A percentile compares a stretch with the other conserved stretches of the same genome.
Conservation (phyloP, 2,113 vertebrate genomes). For the Motacilla alba region DNA sequence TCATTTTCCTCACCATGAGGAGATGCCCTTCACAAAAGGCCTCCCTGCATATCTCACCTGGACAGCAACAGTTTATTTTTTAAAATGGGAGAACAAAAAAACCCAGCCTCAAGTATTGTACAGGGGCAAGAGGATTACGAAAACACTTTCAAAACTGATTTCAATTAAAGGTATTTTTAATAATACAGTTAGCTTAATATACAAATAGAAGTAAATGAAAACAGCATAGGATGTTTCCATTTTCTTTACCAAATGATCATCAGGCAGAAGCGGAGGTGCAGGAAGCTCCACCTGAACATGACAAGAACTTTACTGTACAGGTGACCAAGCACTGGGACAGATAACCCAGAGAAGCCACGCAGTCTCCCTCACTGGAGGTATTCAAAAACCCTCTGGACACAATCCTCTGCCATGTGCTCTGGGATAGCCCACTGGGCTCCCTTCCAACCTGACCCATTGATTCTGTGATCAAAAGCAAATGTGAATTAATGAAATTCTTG, state of each 20-base stretch:
- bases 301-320: neutral
- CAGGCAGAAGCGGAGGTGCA: neutral
- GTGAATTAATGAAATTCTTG: neutral
- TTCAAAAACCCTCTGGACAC: too few species aligned
- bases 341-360: neutral
- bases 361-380: neutral
- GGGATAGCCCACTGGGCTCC: neutral
- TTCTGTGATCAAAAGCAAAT: neutral
- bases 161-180: neutral
- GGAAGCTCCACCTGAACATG: neutral
- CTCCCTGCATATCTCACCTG: neutral
- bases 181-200: neutral
- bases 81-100: neutral
- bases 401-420: accelerated
- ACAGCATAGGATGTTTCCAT: neutral
- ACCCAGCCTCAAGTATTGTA: neutral
- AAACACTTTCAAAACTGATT: neutral
- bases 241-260: neutral
- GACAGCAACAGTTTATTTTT: neutral
- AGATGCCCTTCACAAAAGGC: neutral
- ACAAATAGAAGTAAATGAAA: neutral
- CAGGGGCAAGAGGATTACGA: neutral
- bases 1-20: neutral
- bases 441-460: neutral
- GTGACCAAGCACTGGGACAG: accelerated